A percentile compares a stretch with the other conserved stretches of the same genome.
Conservation (phyloP, 2,797 vertebrate species). For the Buphagus erythrorhynchus region DNA sequence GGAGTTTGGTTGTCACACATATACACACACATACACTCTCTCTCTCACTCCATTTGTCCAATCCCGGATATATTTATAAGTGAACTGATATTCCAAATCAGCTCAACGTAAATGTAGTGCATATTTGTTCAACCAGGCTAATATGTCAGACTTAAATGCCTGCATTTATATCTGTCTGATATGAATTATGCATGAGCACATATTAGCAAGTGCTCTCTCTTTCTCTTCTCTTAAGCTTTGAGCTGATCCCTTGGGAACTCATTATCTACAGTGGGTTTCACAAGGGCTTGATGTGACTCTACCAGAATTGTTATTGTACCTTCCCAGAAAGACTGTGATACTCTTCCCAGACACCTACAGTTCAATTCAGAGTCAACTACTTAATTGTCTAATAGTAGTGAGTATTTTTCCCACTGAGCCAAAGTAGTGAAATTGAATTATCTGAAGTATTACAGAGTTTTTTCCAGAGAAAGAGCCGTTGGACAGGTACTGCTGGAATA, state of each 20-base stretch:
- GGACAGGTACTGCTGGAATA: not conserved
- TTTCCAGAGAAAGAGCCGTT: not conserved
- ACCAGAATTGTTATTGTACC: not conserved
- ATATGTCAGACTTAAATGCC: not conserved
- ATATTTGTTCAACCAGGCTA: not conserved
- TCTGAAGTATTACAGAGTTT: not conserved
- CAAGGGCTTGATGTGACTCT: not conserved
- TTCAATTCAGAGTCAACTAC: not conserved
- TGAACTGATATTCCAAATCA: not conserved
- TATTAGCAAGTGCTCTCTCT: not conserved
- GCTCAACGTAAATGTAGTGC: not conserved
- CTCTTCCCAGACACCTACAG: not conserved
- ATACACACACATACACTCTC: rapidly evolving
- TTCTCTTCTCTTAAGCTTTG: not conserved
- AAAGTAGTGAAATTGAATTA: not conserved
- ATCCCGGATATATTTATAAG: not conserved
- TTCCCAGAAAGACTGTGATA: slow-evolving; percentile 39
- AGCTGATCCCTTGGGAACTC: slow-evolving; percentile 15
- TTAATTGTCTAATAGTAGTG: not conserved
- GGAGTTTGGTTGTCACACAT: not conserved
- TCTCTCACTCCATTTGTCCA: not conserved
- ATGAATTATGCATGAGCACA: slow-evolving; percentile 44
- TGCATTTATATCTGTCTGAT: not conserved
- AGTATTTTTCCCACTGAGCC: not conserved
- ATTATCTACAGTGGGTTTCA: slow-evolving; percentile 41